phyloP scores from a whole-genome alignment of 2,888 invertebrate species.

The Drosophila diplacantha region DNA sequence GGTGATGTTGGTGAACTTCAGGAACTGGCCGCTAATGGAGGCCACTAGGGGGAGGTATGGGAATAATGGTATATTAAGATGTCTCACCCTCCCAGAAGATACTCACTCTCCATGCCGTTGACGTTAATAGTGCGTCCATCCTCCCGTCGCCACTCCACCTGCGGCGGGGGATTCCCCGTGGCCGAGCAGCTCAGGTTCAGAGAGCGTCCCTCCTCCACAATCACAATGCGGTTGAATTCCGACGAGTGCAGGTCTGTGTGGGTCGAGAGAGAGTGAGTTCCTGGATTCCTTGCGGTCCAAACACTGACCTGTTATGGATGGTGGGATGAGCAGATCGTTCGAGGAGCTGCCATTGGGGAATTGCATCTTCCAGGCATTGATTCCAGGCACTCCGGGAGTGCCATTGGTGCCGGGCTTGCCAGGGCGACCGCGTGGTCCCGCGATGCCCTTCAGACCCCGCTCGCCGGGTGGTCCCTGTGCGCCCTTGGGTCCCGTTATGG shows the following conservation, averaged over 20 bases:
- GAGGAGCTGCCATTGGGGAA: conserved; percentile 80
- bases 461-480: conserved; percentile 83
- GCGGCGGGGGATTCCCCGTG: conserved; percentile 86
- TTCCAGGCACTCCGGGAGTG: conserved; percentile 87
- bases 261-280: neutral
- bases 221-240: conserved; percentile 80
- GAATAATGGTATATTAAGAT: neutral
- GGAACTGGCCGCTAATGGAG: conserved; percentile 85
- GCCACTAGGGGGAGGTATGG: conserved; percentile 79
- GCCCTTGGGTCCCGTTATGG: conserved; percentile 82
- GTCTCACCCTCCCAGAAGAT: neutral
- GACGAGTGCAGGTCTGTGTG: conserved; percentile 70
- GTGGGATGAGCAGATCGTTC: conserved; percentile 88
- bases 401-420: conserved; percentile 87
- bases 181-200: conserved; percentile 90
- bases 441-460: conserved; percentile 82
- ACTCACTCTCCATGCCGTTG: conserved; percentile 83
- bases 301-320: conserved; percentile 85
- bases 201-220: conserved; percentile 88
- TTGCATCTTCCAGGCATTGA: conserved; percentile 85
- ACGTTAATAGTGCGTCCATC: conserved; percentile 82
- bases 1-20: conserved; percentile 87
- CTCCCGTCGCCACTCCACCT: conserved; percentile 86
- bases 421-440: conserved; percentile 84
- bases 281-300: too few species aligned